A percentile compares a stretch with the other conserved stretches of the same genome.
phyloP scores from a whole-genome alignment of 2,113 vertebrate species.

The Halichoerus grypus region DNA sequence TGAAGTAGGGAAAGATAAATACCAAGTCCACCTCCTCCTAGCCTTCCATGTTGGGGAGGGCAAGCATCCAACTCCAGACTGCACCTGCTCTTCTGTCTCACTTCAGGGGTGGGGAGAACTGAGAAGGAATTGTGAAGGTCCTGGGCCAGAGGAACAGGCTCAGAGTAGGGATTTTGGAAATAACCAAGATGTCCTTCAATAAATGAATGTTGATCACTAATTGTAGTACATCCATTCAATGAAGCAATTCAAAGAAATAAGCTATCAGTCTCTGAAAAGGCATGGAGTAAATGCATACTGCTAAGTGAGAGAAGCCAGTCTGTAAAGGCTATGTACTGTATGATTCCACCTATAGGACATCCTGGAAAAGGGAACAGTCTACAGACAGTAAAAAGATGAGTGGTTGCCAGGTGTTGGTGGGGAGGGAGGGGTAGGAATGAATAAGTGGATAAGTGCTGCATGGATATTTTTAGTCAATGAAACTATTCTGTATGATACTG shows the following conservation, averaged over 20 bases:
- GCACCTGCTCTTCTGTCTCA: not conserved
- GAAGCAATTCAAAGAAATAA: not conserved
- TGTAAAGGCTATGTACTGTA: not conserved
- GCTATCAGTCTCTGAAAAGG: not conserved
- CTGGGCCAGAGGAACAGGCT: not conserved
- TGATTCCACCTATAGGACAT: not conserved
- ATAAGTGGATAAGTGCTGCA: not conserved
- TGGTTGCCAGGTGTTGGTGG: not conserved
- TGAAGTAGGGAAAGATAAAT: not conserved
- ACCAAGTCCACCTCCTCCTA: too few relatives aligned
- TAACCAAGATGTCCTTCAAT: not conserved
- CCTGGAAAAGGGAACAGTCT: not conserved
- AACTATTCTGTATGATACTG: not conserved
- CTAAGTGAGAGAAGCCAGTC: not conserved
- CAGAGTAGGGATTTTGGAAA: not conserved
- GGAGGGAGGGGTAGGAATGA: not conserved
- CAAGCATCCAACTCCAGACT: not conserved
- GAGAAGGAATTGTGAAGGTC: not conserved
- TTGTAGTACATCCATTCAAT: not conserved
- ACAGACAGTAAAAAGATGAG: not conserved
- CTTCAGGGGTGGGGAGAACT: not conserved
- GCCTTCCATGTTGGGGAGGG: not conserved
- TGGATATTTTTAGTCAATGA: not conserved
- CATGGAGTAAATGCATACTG: not conserved
- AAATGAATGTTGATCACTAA: not conserved